phyloP scores from a whole-genome alignment of 2,888 invertebrate genomes.

The Alviniconcha strummeri region DNA sequence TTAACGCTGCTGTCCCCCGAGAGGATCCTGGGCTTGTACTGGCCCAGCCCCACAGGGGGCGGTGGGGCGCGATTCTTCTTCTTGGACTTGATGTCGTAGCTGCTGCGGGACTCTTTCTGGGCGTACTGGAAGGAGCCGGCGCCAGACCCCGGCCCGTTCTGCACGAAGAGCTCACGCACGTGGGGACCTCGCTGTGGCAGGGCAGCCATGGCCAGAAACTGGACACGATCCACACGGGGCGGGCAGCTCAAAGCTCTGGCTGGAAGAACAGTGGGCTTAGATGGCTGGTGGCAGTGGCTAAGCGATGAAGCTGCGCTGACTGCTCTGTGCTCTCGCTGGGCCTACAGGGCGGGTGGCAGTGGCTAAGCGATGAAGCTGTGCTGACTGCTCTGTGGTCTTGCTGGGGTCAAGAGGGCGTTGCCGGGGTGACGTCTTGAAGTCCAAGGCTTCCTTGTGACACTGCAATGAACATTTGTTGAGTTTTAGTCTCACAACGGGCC shows the following conservation, averaged over 20 bases:
- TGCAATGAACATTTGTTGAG: not conserved
- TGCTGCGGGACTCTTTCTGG: constrained; percentile 34
- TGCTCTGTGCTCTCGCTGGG: not conserved
- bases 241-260: not conserved
- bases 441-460: no score
- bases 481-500: not conserved
- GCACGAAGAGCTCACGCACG: constrained; percentile 30
- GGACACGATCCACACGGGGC: no score
- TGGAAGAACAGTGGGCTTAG: not conserved
- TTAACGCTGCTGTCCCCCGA: not conserved
- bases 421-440: no score
- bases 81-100: constrained; percentile 29
- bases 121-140: constrained; percentile 32
- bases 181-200: constrained; percentile 14
- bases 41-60: constrained; percentile 4
- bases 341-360: no score
- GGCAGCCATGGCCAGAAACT: constrained; percentile 25
- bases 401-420: no score
- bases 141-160: not conserved
- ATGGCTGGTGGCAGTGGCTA: no score
- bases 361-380: no score
- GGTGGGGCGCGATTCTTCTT: constrained; percentile 25
- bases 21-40: constrained; percentile 32
- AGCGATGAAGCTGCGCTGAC: no score
- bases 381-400: no score